phyloP scores from a whole-genome alignment of 2,113 vertebrate genomes.

The Oncorhynchus kisutch region DNA sequence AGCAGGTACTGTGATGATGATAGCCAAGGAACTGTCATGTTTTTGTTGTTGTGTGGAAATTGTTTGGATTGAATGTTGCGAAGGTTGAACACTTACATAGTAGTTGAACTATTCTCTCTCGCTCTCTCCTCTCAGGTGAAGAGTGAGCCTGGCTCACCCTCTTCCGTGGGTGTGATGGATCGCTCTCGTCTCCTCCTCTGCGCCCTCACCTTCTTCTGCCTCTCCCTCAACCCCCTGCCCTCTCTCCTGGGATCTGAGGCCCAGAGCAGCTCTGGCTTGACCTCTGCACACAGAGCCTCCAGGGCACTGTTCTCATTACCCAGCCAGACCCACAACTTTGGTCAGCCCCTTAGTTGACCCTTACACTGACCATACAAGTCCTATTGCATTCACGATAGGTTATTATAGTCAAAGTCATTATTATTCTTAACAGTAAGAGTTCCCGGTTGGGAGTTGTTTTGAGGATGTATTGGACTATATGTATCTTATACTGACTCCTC shows the following conservation, averaged over 20 bases:
- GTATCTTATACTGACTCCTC: background rate
- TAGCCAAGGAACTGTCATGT: too few relatives aligned
- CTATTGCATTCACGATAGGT: too few relatives aligned
- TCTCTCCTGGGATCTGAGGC: constrained; percentile 78
- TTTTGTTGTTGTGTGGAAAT: too few relatives aligned
- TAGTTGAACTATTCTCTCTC: background rate
- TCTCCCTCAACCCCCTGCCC: constrained; percentile 93
- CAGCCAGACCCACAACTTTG: constrained; percentile 72
- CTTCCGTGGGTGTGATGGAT: constrained; percentile 92
- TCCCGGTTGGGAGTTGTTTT: background rate
- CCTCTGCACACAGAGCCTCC: constrained; percentile 66
- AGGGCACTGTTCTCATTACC: constrained; percentile 80
- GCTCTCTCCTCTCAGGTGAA: constrained; percentile 81
- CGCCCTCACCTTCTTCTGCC: constrained; percentile 92
- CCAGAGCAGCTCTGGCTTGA: constrained; percentile 40
- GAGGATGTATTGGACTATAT: background rate
- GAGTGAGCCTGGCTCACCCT: constrained; percentile 90
- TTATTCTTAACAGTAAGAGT: too few relatives aligned
- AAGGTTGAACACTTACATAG: constrained; percentile 5
- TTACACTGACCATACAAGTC: too few relatives aligned
- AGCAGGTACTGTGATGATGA: constrained; percentile 75
- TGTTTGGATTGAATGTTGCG: too few relatives aligned
- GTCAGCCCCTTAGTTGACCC: constrained; percentile 50
- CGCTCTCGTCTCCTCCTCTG: constrained; percentile 96
- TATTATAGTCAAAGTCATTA: too few relatives aligned